These are phyloP conservation scores for Xenentodon cancila DNA, from an alignment of 2,797 vertebrate species.

Conservation along the genomic window DNA sequence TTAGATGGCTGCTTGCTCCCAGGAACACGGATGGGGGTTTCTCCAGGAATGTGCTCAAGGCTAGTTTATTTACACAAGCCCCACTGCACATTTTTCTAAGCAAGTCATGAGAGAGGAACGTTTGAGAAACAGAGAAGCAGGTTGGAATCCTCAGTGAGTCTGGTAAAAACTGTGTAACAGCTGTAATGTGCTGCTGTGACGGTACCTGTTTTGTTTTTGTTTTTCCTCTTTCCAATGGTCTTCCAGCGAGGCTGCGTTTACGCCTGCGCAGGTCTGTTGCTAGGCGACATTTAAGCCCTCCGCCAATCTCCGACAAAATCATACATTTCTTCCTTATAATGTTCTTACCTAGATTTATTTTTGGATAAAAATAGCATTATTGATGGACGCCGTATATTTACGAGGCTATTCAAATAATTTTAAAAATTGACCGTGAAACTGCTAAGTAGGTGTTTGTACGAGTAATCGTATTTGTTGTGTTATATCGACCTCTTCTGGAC, in stretches of 20 bases:
- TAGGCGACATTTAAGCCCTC: conserved; percentile 56
- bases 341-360: too few relatives aligned
- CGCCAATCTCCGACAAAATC: background rate
- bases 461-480: conserved; percentile 29
- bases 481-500: conserved; percentile 59
- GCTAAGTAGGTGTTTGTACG: too few relatives aligned
- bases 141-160: conserved; percentile 20
- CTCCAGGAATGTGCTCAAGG: conserved; percentile 69
- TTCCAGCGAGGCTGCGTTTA: conserved; percentile 7
- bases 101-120: conserved; percentile 34
- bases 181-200: too few relatives aligned
- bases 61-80: conserved; percentile 70
- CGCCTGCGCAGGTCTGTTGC: conserved; percentile 60
- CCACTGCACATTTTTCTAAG: conserved; percentile 51
- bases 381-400: background rate
- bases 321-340: too few relatives aligned
- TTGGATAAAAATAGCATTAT: background rate
- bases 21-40: conserved; percentile 41
- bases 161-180: too few relatives aligned
- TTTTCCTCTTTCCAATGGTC: background rate
- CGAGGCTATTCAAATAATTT: too few relatives aligned
- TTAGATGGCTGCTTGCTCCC: conserved; percentile 28
- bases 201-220: too few relatives aligned
- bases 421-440: too few relatives aligned
- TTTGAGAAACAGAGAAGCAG: conserved; percentile 2